phyloP scores from a whole-genome alignment of 2,888 invertebrate genomes.

The Calameuta idolon region DNA sequence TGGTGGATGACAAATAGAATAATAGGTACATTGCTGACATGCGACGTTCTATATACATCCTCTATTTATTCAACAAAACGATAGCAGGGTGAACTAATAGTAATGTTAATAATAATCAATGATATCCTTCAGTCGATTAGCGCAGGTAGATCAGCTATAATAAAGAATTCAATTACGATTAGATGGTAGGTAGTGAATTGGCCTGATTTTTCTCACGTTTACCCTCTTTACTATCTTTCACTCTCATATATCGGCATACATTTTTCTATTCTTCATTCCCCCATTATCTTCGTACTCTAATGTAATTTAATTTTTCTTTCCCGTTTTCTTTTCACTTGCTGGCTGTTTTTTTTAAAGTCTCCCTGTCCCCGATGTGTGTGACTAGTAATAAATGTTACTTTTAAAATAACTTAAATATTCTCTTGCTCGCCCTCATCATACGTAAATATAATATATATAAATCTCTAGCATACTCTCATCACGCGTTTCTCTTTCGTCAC shows the following conservation, averaged over 20 bases:
- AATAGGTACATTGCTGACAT: conserved; percentile 14
- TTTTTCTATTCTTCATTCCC: not conserved
- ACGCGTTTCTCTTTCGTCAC: conserved; percentile 17
- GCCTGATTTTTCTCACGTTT: not conserved
- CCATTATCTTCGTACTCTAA: not conserved
- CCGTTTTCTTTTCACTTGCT: not conserved
- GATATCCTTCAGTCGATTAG: conserved; percentile 49
- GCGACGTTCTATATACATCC: conserved; percentile 30
- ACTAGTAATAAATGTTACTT: conserved; percentile 60
- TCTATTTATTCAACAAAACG: conserved; percentile 51
- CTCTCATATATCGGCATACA: not conserved
- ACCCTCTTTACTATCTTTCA: not conserved
- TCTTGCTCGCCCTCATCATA: conserved; percentile 37
- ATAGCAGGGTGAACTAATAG: conserved; percentile 23
- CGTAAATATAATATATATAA: conserved; percentile 37
- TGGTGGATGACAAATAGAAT: conserved; percentile 29
- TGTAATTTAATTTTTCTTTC: not conserved
- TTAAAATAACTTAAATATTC: conserved; percentile 58
- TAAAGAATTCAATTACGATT: not conserved
- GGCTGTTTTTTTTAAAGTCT: conserved; percentile 28
- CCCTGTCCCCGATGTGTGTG: conserved; percentile 54
- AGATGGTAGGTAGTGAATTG: not conserved
- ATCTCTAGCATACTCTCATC: conserved; percentile 31
- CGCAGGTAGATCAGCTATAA: conserved; percentile 29
- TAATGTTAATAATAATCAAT: conserved; percentile 37